These are phyloP conservation scores for Antheraea yamamai DNA, from an alignment of 2,888 invertebrate genomes.

Conservation along the genomic window DNA sequence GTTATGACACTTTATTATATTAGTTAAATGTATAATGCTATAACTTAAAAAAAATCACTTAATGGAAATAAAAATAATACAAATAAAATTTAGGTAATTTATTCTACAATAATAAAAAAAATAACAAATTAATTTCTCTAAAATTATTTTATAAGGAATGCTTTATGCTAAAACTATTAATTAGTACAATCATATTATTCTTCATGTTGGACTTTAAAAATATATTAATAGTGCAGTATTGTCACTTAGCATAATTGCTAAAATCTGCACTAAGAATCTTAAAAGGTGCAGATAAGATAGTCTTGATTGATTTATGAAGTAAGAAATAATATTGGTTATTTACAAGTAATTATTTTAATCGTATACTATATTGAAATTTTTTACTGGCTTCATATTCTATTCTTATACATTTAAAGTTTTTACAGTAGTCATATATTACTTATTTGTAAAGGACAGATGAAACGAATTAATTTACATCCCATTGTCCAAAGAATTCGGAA, in stretches of 20 bases:
- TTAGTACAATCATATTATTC: background rate
- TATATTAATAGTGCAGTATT: background rate
- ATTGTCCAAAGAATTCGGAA: conserved; percentile 70
- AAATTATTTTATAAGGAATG: background rate
- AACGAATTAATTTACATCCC: conserved; percentile 38
- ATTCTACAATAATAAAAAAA: background rate
- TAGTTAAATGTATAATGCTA: background rate
- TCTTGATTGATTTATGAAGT: background rate
- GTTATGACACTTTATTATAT: background rate
- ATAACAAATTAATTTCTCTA: background rate
- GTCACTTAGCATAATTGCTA: background rate
- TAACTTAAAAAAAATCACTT: background rate
- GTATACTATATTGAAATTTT: background rate
- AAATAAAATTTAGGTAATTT: background rate
- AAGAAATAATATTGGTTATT: background rate
- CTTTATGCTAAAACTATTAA: background rate
- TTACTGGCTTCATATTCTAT: background rate
- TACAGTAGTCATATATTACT: background rate
- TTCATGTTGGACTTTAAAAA: too few species aligned
- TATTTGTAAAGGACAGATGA: background rate
- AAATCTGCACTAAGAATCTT: background rate
- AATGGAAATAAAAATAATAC: background rate
- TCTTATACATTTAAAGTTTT: background rate
- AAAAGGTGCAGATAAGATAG: background rate
- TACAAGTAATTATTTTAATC: background rate